Base-by-base conservation (phyloP, 2,113 vertebrate species). In the Muntiacus muntjak region DNA sequence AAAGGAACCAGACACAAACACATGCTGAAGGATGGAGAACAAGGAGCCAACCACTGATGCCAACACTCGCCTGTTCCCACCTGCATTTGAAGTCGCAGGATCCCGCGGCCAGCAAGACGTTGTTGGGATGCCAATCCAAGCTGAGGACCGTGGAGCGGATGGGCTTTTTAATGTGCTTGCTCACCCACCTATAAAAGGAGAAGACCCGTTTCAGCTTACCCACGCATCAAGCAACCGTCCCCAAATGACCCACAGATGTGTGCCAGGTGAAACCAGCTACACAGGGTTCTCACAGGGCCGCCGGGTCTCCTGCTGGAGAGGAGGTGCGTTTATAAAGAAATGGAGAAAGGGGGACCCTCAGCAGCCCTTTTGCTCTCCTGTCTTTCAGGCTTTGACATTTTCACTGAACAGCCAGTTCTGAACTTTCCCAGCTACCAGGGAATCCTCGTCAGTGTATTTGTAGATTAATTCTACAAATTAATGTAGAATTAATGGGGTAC, bases 41-140 rank as follows among this genome's bases (percentile, higher is more conserved):
- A 1, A 55, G 47, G 9, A 67, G 54, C 55, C 84, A 15, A 45
- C 88, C 78, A 52, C 47, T 47, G 10, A 43, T 13, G 50, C 12
- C 33, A 50, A 13, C 8, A 71, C 92, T 97, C 4, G 0, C 10
- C 90, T 78, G 52, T 94, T 94, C 98, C 98, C 93, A 99, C 99
- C 99, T 99, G 99, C 99, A 99, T 98, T 99, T 99, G 98, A 99
- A 99, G 98, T 99, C 99, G 98, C 99, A 99, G 45, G 99, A 99
- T 79, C 99, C 99, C 12, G 99, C 99, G 74, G 99, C 99, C 98
- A 99, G 98, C 97, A 99, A 98, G 88, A 99, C 99, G n/a, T 99
- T 99, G 98, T 99, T 99, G 96, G 99, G 99, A 98, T 99, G 99
- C 99, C 99, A 99, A 98, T 99, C 99, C 98, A 99, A 98, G 98